Conservation (phyloP, 2,888 invertebrate species). For the Eupithecia subfuscata region DNA sequence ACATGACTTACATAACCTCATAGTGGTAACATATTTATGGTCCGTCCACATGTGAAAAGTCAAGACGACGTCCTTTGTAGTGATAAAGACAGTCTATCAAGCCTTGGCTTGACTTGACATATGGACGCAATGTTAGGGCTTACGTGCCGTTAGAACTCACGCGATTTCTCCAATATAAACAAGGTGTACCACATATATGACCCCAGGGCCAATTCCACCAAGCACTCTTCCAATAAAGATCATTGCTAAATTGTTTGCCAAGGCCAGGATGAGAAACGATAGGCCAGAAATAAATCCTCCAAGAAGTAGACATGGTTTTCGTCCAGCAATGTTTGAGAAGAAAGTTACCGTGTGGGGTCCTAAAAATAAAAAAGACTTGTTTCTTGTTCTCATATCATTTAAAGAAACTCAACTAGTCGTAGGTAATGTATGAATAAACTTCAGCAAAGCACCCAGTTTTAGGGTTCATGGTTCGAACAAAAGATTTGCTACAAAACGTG, state of each 20-base stretch:
- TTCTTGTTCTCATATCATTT: background rate
- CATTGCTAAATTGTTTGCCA: conserved; percentile 48
- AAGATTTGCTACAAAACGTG: too few species aligned
- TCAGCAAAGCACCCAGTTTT: too few species aligned
- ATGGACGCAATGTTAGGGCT: too few species aligned
- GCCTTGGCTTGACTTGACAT: too few species aligned
- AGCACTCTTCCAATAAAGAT: conserved; percentile 51
- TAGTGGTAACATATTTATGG: too few species aligned
- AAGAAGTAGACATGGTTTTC: conserved; percentile 5
- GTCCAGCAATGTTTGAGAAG: background rate
- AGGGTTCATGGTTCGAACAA: too few species aligned
- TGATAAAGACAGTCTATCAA: too few species aligned
- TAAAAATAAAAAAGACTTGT: background rate
- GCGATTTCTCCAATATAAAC: conserved; percentile 60
- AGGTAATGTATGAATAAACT: background rate
- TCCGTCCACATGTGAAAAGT: too few species aligned
- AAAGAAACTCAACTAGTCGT: too few species aligned
- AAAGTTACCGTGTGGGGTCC: conserved; percentile 2
- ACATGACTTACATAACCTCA: too few species aligned
- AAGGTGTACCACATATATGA: conserved; percentile 47
- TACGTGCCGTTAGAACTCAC: conserved; percentile 35
- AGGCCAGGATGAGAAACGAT: conserved; percentile 47
- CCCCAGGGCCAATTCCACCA: conserved; percentile 48
- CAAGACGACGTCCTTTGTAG: too few species aligned
- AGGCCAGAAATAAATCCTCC: conserved; percentile 42